These are phyloP conservation scores for Ochropacha duplaris DNA, from an alignment of 2,888 invertebrate genomes.

Conservation along the genomic window DNA sequence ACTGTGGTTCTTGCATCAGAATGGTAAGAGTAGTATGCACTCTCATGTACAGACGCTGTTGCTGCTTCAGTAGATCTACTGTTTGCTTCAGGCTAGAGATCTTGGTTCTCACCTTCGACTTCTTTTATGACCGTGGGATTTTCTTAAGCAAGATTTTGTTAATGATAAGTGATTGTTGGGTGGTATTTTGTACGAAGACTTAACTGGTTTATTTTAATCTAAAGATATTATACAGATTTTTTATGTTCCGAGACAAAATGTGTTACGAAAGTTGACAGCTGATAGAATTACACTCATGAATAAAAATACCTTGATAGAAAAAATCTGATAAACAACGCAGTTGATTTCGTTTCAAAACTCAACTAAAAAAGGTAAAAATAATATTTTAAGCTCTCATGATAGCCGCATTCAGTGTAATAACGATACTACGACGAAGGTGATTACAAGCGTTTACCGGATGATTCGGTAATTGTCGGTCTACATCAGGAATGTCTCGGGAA, in stretches of 20 bases:
- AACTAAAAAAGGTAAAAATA: conserved; percentile 34
- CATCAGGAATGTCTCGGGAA: conserved; percentile 65
- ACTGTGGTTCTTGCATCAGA: conserved; percentile 53
- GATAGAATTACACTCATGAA: too few relatives aligned
- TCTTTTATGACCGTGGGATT: conserved; percentile 75
- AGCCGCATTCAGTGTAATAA: conserved; percentile 64
- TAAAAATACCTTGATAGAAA: not conserved
- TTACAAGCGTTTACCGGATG: conserved; percentile 78
- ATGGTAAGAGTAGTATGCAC: conserved; percentile 40
- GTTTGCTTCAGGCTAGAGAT: conserved; percentile 79
- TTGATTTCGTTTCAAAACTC: conserved; percentile 6
- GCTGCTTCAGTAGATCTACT: conserved; percentile 79
- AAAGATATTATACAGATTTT: not conserved
- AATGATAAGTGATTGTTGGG: conserved; percentile 56
- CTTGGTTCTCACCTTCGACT: conserved; percentile 67
- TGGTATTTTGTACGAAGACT: conserved; percentile 5
- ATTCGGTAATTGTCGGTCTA: conserved; percentile 72
- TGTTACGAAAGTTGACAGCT: too few relatives aligned
- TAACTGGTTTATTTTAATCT: not conserved
- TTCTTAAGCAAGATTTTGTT: conserved; percentile 54
- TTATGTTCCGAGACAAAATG: too few relatives aligned
- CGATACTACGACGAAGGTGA: conserved; percentile 69
- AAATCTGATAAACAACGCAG: not conserved
- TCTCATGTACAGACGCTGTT: conserved; percentile 51
- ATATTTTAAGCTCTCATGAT: conserved; percentile 54